Conservation (phyloP, 30 jellyfish, hydroid and myxozoan genomes). For the Pseudorhiza aurosa region DNA sequence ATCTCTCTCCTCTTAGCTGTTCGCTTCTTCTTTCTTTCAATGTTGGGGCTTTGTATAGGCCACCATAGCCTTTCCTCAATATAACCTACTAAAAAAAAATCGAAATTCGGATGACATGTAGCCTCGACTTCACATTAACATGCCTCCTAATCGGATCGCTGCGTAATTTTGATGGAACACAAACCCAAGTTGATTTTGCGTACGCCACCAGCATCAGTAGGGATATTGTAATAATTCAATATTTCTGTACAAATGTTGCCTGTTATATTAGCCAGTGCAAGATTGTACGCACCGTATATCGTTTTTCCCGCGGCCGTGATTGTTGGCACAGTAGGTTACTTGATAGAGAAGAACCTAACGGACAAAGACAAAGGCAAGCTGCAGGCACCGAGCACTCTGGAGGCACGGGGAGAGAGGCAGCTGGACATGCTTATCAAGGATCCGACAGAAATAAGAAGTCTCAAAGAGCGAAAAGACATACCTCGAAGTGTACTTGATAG, state of each 20-base stretch:
- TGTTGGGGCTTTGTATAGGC: too few relatives aligned
- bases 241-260: slow-evolving; percentile 95
- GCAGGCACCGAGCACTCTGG: slow-evolving; percentile 95
- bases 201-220: too few relatives aligned
- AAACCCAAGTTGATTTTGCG: too few relatives aligned
- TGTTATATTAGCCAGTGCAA: slow-evolving; percentile 73
- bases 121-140: too few relatives aligned
- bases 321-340: slow-evolving; percentile 91
- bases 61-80: too few relatives aligned
- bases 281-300: slow-evolving; percentile 89
- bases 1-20: too few relatives aligned
- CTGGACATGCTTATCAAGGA: slow-evolving; percentile 52
- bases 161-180: too few relatives aligned
- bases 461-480: slow-evolving; percentile 62
- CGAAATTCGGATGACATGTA: too few relatives aligned
- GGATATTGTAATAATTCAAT: too few relatives aligned
- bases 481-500: slow-evolving; percentile 85
- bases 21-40: too few relatives aligned
- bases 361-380: slow-evolving; percentile 74
- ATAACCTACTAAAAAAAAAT: too few relatives aligned
- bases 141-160: too few relatives aligned
- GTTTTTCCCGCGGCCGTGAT: slow-evolving; percentile 94
- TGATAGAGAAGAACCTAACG: slow-evolving; percentile 63
- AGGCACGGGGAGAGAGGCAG: slow-evolving; percentile 73
- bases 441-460: slow-evolving; percentile 55